Conservation (phyloP, 2,888 invertebrate species). For the Sphaeridia pumilis region DNA sequence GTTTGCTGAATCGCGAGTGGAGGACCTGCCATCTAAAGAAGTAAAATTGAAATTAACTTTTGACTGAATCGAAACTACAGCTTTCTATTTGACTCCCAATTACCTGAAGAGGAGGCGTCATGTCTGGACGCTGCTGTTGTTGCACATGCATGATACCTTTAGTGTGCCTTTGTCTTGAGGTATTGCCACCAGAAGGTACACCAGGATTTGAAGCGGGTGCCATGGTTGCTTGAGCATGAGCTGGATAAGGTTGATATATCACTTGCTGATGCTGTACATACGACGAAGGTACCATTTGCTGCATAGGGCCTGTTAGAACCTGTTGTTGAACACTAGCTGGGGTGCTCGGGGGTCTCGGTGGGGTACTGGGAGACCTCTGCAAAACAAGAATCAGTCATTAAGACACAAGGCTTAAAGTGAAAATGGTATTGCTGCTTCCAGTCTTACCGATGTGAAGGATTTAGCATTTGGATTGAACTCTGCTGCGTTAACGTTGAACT, state of each 20-base stretch:
- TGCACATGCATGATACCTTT: conserved; percentile 22
- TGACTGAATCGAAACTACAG: background rate
- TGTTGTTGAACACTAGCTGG: conserved; percentile 43
- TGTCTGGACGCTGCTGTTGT: conserved; percentile 45
- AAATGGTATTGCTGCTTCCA: conserved; percentile 37
- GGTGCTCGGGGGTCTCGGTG: conserved; percentile 54
- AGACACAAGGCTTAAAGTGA: conserved; percentile 9
- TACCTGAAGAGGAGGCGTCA: conserved; percentile 53
- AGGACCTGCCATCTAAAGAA: conserved; percentile 63
- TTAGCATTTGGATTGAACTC: conserved; percentile 84
- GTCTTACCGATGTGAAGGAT: conserved; percentile 69
- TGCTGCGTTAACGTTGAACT: conserved; percentile 75
- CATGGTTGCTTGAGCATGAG: conserved; percentile 24
- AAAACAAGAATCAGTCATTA: conserved; percentile 8
- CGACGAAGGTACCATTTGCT: conserved; percentile 38
- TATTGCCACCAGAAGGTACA: conserved; percentile 30
- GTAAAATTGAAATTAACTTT: background rate
- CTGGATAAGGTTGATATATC: too few species aligned
- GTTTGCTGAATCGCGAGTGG: conserved; percentile 63
- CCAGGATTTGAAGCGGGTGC: conserved; percentile 31
- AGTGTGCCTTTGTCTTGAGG: conserved; percentile 24
- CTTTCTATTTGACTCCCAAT: too few species aligned
- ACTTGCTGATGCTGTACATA: conserved; percentile 37
- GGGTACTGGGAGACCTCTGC: conserved; percentile 51
- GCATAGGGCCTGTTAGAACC: conserved; percentile 41